Evolutionary conservation across 92 coral and sea anemone species (phyloP).

Genomic region (Palythoa grandiflora): DNA sequence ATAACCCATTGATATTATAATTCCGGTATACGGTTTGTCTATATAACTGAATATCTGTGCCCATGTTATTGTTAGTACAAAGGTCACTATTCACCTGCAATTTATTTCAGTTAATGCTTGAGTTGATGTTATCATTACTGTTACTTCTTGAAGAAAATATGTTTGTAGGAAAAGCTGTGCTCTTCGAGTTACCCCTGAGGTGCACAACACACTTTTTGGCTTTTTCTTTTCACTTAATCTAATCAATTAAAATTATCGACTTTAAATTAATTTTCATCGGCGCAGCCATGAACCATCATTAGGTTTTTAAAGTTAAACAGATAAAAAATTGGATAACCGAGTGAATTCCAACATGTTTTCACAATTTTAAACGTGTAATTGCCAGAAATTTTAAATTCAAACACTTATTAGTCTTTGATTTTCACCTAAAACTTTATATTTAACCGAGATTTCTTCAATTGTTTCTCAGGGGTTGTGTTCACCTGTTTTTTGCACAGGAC

Average conservation of each 20-base stretch:
- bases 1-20: too few species aligned
- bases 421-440: not conserved
- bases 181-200: not conserved
- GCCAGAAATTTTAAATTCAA: not conserved
- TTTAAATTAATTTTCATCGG: not conserved
- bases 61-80: too few species aligned
- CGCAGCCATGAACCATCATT: not conserved
- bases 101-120: too few species aligned
- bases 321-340: not conserved
- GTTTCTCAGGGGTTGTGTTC: not conserved
- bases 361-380: not conserved
- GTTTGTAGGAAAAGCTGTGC: too few species aligned
- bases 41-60: too few species aligned
- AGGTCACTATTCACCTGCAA: too few species aligned
- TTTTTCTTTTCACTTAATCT: not conserved
- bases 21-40: too few species aligned
- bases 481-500: conserved; percentile 5
- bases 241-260: not conserved
- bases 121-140: too few species aligned
- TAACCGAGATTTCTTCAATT: not conserved
- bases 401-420: not conserved
- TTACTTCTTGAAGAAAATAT: too few species aligned
- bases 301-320: not conserved
- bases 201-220: not conserved
- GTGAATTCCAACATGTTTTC: not conserved